phyloP scores from a whole-genome alignment of 2,888 invertebrate genomes.

The Allolobophora icterica region DNA sequence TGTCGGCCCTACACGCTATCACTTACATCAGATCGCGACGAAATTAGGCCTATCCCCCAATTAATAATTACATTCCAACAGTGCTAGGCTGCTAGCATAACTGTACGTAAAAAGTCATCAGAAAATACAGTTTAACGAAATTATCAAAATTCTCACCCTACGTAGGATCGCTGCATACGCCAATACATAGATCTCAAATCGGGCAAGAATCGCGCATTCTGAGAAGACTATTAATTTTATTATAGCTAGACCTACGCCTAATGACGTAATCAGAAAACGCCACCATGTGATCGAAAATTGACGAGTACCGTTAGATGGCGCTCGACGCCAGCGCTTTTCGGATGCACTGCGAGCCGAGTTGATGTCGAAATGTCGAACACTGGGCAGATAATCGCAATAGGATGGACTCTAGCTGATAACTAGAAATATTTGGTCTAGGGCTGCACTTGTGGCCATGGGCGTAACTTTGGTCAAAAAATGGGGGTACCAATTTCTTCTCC shows the following conservation, averaged over 20 bases:
- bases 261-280: neutral
- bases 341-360: too few species aligned
- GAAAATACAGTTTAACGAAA: neutral
- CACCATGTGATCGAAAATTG: neutral
- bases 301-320: too few species aligned
- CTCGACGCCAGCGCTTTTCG: too few species aligned
- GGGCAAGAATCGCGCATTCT: neutral
- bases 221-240: too few species aligned
- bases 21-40: neutral
- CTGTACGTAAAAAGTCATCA: neutral
- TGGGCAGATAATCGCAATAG: too few species aligned
- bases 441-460: too few species aligned
- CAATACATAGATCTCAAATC: neutral
- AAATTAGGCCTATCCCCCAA: neutral
- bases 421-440: too few species aligned
- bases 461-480: too few species aligned
- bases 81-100: too few species aligned
- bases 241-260: neutral
- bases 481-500: too few species aligned
- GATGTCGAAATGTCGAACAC: too few species aligned
- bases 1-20: neutral
- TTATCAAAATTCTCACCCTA: neutral
- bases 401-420: too few species aligned
- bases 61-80: neutral
- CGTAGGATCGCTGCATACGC: conserved; percentile 7